These are phyloP conservation scores for Sphaerodactylus townsendi DNA, from an alignment of 2,113 vertebrate genomes.

Conservation along the genomic window DNA sequence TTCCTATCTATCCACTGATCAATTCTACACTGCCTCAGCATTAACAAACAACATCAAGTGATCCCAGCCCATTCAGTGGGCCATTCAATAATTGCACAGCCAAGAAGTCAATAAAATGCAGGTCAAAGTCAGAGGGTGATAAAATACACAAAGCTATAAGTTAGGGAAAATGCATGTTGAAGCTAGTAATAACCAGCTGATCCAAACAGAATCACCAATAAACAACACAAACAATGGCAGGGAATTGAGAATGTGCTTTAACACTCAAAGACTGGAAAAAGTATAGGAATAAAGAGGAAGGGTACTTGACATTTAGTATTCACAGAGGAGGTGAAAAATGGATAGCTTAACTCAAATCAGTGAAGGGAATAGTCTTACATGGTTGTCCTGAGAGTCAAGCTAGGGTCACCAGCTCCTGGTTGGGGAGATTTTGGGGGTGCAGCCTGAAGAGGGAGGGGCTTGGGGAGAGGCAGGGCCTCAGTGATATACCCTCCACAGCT, in stretches of 20 bases:
- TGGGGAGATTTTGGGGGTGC: too few species aligned
- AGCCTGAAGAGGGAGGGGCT: too few species aligned
- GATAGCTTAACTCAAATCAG: not conserved
- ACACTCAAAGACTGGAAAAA: too few species aligned
- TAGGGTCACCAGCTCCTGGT: too few species aligned
- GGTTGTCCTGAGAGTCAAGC: not conserved
- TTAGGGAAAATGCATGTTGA: not conserved
- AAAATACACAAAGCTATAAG: not conserved
- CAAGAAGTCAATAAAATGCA: not conserved
- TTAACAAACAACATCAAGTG: not conserved
- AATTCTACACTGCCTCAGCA: not conserved
- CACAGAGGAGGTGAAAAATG: not conserved
- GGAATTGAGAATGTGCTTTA: not conserved
- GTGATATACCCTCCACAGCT: too few species aligned
- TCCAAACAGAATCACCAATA: not conserved
- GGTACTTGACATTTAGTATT: not conserved
- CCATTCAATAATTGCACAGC: not conserved
- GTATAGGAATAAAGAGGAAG: too few species aligned
- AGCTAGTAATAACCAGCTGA: not conserved
- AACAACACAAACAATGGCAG: not conserved
- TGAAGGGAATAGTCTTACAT: too few species aligned
- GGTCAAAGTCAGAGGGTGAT: not conserved
- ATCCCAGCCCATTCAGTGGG: not conserved
- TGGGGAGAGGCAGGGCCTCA: too few species aligned
- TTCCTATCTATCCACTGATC: not conserved